Evolutionary conservation across 2,113 vertebrate genomes (phyloP), one percentile per base, ranked within the genome.

Genomic region (Brachyhypopomus occidentalis): DNA sequence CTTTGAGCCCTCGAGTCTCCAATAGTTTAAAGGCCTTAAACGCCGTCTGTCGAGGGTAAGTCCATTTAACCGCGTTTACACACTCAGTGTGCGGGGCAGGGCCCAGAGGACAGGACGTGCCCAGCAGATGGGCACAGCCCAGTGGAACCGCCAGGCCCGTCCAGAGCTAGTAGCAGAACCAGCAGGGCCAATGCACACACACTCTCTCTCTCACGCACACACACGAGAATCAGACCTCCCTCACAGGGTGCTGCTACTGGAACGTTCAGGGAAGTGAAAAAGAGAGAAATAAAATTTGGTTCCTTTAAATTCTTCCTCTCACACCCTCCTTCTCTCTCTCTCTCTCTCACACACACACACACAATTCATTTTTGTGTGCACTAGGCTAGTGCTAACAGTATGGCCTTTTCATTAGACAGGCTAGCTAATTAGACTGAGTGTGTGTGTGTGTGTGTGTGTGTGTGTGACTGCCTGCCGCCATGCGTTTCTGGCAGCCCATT

Each of bases 351-450:
- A 52, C 45, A 1, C 9, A 52, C 12, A 3, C 11, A 14, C 8
- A 41, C 41, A 41, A 82, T 72, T 19, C 48, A 71, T 73, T 55
- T 83, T 76, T 70, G 72, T 72, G 22, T 56, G 20, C 82, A 55
- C 55, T 63, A 20, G 64, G 87, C 86, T 77, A 81, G 85, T 78
- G 81, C 88, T 93, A 92, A 92, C 89, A 88, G 92, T 90, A 86
- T 89, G 89, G 91, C 92, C 90, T 92, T 92, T 91, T 91, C 92
- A 91, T 92, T 92, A 93, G 90, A 92, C 91, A 92, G 90, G 88
- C 89, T 82, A 87, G 89, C 91, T 94, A 94, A 94, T 94, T 93
- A 93, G 93, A 92, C 91, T 94, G 90, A 89, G 92, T 89, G 82
- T 79, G 52, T 56, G 71, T 25, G 71, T 55, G 84, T 89, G 87